A percentile compares a stretch with the other conserved stretches of the same genome.
Conservation (phyloP, 2,113 vertebrate genomes). For the Gobio gobio region DNA sequence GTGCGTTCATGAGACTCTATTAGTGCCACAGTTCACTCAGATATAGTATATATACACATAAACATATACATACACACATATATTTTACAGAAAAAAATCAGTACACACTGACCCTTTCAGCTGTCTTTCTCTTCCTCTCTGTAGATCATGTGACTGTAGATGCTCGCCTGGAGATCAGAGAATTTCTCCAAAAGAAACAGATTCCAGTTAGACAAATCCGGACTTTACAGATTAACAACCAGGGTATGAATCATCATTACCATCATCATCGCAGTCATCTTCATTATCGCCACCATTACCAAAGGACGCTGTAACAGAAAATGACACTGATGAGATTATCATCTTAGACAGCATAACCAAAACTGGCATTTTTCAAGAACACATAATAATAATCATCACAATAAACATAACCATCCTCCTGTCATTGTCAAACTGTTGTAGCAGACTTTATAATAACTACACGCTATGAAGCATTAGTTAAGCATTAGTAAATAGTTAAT, state of each 20-base stretch:
- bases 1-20: too few relatives aligned
- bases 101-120: neutral
- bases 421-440: too few relatives aligned
- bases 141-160: conserved; percentile 46
- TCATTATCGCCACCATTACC: neutral
- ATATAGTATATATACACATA: too few relatives aligned
- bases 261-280: neutral
- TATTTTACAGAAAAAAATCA: too few relatives aligned
- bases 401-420: neutral
- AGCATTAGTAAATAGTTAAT: too few relatives aligned
- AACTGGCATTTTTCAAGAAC: neutral
- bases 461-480: too few relatives aligned
- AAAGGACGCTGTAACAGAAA: too few relatives aligned
- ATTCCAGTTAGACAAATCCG: conserved; percentile 65
- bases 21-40: too few relatives aligned
- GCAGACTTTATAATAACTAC: too few relatives aligned
- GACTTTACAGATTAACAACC: conserved; percentile 66
- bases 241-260: conserved; percentile 63
- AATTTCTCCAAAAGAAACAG: conserved; percentile 59
- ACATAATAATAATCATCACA: neutral
- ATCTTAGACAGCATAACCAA: too few relatives aligned
- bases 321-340: too few relatives aligned
- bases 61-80: too few relatives aligned
- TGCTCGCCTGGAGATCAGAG: conserved; percentile 52
- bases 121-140: neutral